Evolutionary conservation across 2,797 vertebrate species (phyloP).

Genomic region (Pyrrhura leucotis): DNA sequence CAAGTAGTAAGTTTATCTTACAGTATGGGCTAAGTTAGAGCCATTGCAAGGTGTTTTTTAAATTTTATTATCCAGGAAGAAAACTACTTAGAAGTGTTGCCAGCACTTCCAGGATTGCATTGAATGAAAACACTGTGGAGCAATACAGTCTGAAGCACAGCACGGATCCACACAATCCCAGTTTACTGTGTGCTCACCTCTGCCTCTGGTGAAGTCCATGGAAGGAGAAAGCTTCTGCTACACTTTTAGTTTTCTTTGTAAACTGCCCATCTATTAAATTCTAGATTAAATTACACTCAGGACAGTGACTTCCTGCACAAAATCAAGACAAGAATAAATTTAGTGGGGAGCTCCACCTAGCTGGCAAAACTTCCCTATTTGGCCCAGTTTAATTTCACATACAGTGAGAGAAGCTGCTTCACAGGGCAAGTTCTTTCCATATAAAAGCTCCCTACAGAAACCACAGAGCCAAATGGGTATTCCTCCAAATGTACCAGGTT

Average conservation of each 20-base stretch:
- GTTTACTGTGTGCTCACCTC: neutral
- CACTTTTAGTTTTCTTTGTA: neutral
- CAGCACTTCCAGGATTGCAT: neutral
- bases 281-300: neutral
- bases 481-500: neutral
- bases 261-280: neutral
- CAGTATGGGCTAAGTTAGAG: neutral
- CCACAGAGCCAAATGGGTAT: neutral
- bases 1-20: neutral
- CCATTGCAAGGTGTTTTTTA: neutral
- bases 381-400: slow-evolving; percentile 43
- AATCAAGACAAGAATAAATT: slow-evolving; percentile 30
- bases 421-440: neutral
- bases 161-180: rapidly evolving
- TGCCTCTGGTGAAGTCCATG: neutral
- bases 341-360: slow-evolving; percentile 63
- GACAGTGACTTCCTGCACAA: neutral
- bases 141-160: neutral
- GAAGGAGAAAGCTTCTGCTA: neutral
- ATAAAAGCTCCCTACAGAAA: neutral
- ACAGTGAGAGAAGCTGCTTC: neutral
- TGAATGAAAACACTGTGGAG: neutral
- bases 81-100: neutral
- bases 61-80: neutral
- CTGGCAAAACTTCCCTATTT: slow-evolving; percentile 55